Base-by-base conservation (phyloP, 64 coral and sea anemone species). In the Stylophora pistillata region DNA sequence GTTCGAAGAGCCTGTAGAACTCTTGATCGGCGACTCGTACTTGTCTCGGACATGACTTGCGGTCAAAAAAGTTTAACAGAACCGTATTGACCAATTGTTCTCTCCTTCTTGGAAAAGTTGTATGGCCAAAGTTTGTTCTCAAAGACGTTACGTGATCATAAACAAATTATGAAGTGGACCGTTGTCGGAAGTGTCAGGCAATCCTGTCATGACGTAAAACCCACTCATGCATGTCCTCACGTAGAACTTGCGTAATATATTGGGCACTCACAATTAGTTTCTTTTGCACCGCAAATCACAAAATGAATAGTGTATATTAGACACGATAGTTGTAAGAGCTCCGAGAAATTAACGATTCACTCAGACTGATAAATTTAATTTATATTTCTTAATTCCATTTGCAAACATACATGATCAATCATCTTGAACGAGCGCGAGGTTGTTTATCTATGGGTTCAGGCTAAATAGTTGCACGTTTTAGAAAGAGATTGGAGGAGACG, bases 211-310 rank as follows among this genome's bases (percentile, higher is more conserved):
- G 80, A 84, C 80, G 80, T 70, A 52, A 9, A 10, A 37, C 9
- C 37, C 60, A 13, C 62, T 14, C 30, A 64, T 62, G 78, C 58
- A 58, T 63, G 59, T 25, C 80, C 80, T 84, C 80, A 84, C 80
- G 60, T 84, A 69, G 30, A 37, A 84, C 21, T 0, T 53, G 13
- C 23, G 23, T 7, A 68, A 28, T 25, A 25, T 7, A 3, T 47
- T 47, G 37, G 7, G 37, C 0, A 47, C 37, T 47, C 37, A 47
- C 37, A 47, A 47, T 47, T 47, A 47, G 7, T 7, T 47, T 7
- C n/a, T n/a, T n/a, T n/a, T n/a, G 7, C 7, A 47, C 37, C 37
- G 37, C 37, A 47, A 47, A 47, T 47, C 3, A 47, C 7, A 47
- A 47, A 47, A 47, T 7, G 37, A 47, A 47, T 47, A 4, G 37